A percentile compares a stretch with the other conserved stretches of the same genome.
Conservation (phyloP, 1,140 invertebrate species). For the Lithobius niger region DNA sequence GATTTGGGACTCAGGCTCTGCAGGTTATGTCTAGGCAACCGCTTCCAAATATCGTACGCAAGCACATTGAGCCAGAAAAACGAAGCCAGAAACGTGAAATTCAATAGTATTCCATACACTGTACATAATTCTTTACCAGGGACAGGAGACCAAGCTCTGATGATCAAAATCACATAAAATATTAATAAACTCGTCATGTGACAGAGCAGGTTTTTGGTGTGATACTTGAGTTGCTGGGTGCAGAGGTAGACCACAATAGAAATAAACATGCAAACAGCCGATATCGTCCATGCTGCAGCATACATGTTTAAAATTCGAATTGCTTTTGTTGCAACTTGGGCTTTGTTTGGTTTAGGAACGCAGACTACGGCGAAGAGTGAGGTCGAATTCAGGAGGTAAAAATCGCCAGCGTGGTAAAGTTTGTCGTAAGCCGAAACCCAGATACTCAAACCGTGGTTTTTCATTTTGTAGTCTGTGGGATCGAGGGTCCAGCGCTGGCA, state of each 20-base stretch:
- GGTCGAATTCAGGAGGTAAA: background rate
- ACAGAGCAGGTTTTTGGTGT: background rate
- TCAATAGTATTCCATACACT: constrained; percentile 23
- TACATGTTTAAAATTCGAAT: background rate
- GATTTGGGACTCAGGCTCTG: too few species aligned
- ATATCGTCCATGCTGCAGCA: background rate
- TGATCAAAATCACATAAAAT: constrained; percentile 1
- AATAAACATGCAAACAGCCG: background rate
- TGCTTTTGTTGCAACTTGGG: background rate
- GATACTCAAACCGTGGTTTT: background rate
- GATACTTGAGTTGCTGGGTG: background rate
- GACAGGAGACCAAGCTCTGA: background rate
- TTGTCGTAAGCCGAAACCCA: background rate
- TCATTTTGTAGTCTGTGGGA: background rate
- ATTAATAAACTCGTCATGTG: constrained; percentile 6
- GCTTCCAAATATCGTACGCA: constrained; percentile 29
- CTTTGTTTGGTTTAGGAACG: too few species aligned
- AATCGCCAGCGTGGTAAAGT: background rate
- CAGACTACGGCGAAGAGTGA: background rate
- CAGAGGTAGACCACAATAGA: background rate
- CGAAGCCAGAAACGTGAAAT: constrained; percentile 30
- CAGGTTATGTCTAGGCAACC: too few species aligned
- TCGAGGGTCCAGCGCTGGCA: background rate
- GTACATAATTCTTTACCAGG: background rate
- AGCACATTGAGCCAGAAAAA: constrained; percentile 38